Conservation (phyloP, 2,888 invertebrate genomes). For the Odontocerum albicorne region DNA sequence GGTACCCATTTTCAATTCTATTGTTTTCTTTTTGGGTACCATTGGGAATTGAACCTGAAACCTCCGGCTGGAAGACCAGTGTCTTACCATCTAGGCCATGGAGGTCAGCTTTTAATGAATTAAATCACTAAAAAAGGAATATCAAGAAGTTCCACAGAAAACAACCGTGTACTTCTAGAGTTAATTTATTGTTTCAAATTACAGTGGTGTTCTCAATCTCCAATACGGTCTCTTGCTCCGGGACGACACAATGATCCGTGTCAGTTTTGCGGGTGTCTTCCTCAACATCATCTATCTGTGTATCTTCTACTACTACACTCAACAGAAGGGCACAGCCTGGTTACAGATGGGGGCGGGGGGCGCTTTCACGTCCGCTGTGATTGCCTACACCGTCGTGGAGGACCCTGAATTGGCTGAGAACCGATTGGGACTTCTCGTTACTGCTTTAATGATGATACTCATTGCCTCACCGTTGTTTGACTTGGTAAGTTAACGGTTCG, state of each 20-base stretch:
- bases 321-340: slow-evolving; percentile 57
- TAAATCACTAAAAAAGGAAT: too few relatives aligned
- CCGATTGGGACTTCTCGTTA: slow-evolving; percentile 71
- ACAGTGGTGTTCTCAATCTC: slow-evolving; percentile 73
- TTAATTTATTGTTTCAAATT: too few relatives aligned
- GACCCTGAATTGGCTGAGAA: slow-evolving; percentile 65
- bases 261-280: slow-evolving; percentile 73
- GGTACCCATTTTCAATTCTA: too few relatives aligned
- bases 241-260: slow-evolving; percentile 75
- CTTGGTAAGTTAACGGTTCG: slow-evolving; percentile 70
- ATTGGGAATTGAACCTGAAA: too few relatives aligned
- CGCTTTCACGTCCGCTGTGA: slow-evolving; percentile 58
- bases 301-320: slow-evolving; percentile 68
- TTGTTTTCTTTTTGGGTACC: too few relatives aligned
- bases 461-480: slow-evolving; percentile 72
- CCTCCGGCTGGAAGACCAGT: too few relatives aligned
- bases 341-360: slow-evolving; percentile 58
- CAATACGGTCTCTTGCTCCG: slow-evolving; percentile 73
- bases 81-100: too few relatives aligned
- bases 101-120: too few relatives aligned
- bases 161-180: too few relatives aligned
- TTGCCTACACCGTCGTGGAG: slow-evolving; percentile 69
- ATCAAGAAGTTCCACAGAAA: too few relatives aligned
- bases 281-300: slow-evolving; percentile 68
- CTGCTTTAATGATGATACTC: slow-evolving; percentile 64